These are phyloP conservation scores for Carassius carassius DNA, from an alignment of 2,113 vertebrate species.

Conservation along the genomic window DNA sequence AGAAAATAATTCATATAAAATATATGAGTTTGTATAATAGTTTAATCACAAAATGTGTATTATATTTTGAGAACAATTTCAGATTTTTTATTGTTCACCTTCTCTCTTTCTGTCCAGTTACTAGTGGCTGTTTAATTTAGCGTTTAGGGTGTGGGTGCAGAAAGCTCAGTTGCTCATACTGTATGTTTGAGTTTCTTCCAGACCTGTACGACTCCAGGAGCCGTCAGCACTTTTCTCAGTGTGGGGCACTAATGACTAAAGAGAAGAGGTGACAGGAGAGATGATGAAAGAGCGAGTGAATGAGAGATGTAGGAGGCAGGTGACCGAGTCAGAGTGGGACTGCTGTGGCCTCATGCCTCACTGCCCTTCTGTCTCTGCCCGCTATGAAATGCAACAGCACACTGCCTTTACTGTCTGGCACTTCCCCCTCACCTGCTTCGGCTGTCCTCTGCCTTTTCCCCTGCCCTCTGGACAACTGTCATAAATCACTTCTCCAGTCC, in stretches of 20 bases:
- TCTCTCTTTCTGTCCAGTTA: background rate
- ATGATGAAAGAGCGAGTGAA: background rate
- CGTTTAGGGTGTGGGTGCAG: background rate
- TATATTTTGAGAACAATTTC: background rate
- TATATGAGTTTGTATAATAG: too few relatives aligned
- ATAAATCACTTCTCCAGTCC: conserved; percentile 29
- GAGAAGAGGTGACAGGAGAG: background rate
- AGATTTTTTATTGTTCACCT: background rate
- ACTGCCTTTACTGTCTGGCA: conserved; percentile 45
- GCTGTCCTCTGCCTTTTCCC: conserved; percentile 41
- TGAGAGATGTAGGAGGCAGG: background rate
- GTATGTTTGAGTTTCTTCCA: background rate
- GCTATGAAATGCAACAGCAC: conserved; percentile 29
- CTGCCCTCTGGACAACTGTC: conserved; percentile 6
- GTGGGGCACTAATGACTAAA: conserved; percentile 23
- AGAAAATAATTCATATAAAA: too few relatives aligned
- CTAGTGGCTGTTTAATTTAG: background rate
- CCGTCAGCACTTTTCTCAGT: conserved; percentile 5
- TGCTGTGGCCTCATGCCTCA: conserved; percentile 31
- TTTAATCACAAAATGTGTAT: background rate
- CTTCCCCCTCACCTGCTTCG: conserved; percentile 25
- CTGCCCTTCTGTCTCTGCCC: conserved; percentile 43
- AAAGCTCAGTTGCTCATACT: background rate
- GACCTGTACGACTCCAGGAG: background rate
- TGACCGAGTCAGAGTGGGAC: conserved; percentile 20